A percentile compares a stretch with the other conserved stretches of the same genome.
These are phyloP conservation scores for Lagorchestes hirsutus DNA, from an alignment of 2,797 vertebrate genomes.

Conservation along the genomic window DNA sequence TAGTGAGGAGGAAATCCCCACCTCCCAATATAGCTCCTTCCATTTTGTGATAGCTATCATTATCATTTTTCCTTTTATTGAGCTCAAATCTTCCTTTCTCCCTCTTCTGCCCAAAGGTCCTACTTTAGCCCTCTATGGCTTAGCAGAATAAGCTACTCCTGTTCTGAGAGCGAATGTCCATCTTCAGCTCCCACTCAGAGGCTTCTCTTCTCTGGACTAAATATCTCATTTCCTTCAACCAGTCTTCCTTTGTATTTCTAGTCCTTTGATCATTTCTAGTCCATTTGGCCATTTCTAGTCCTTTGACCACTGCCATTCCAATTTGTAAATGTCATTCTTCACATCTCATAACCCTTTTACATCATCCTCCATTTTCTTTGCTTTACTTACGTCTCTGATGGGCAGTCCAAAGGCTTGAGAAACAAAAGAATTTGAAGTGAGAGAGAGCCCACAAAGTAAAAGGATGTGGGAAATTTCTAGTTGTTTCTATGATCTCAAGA, in stretches of 20 bases:
- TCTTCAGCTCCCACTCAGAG: background rate
- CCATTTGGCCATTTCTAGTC: background rate
- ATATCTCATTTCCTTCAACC: background rate
- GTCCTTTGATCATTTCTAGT: no score
- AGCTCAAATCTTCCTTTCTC: background rate
- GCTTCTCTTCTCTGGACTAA: background rate
- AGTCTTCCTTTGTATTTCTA: background rate
- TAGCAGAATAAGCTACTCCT: background rate
- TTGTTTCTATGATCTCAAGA: background rate
- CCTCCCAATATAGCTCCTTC: background rate
- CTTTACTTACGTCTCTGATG: background rate
- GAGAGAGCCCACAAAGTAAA: background rate
- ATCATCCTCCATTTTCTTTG: background rate
- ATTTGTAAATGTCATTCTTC: background rate
- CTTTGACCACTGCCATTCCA: background rate
- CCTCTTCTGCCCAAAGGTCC: background rate
- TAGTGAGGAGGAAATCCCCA: background rate
- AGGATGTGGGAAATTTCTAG: background rate
- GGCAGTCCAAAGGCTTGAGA: background rate
- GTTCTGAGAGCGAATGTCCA: background rate
- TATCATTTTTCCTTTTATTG: background rate
- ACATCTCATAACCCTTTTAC: background rate
- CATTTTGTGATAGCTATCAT: background rate
- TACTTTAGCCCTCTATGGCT: background rate
- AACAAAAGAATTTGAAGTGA: background rate